Evolutionary conservation across 2,797 vertebrate genomes (phyloP), one percentile per base, ranked within the genome.

Genomic region (Tamandua tetradactyla): DNA sequence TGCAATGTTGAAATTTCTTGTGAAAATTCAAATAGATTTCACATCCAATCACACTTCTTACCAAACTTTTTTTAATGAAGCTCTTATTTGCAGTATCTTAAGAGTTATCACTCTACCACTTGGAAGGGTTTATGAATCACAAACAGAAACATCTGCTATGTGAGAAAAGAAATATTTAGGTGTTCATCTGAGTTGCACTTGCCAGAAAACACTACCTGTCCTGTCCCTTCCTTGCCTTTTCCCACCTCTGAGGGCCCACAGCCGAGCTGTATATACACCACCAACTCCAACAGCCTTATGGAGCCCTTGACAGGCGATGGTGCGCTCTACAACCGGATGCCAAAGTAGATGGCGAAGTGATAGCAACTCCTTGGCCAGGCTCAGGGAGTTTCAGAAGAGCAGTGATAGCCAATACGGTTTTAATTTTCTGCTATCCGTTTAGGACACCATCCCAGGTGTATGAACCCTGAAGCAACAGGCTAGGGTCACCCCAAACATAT

Each of bases 41-140:
- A 95, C 95, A 95, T 92, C 64, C 66, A 93, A 40, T 93, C 84
- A 74, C 80, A 79, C 42, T 69, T 68, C 49, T 49, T 42, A 72
- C 20, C 14, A 80, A 74, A 61, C 62, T 42, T 15, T 52, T 96
- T 94, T 72, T 62, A 82, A 81, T 22, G 49, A 61, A 47, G 32
- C 8, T n/a, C 78, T 88, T 27, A 23, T 85, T 68, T 57, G 40
- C 93, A 88, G 78, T n/a, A 20, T 69, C 68, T 22, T 57, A 57
- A 40, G n/a, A 32, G 64, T 82, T 57, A 44, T 3, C 22, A 57
- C 2, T 27, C 81, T 85, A 55, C 82, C 57, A 76, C 32, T 47
- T 61, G 13, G 68, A 91, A 61, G 37, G 37, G 25, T 27, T n/a
- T 3, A 0, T 20, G 25, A 15, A 7, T 79, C n/a, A 55, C 55